Evolutionary conservation across 2,797 vertebrate species (phyloP).

Genomic region (Tangara arthus): DNA sequence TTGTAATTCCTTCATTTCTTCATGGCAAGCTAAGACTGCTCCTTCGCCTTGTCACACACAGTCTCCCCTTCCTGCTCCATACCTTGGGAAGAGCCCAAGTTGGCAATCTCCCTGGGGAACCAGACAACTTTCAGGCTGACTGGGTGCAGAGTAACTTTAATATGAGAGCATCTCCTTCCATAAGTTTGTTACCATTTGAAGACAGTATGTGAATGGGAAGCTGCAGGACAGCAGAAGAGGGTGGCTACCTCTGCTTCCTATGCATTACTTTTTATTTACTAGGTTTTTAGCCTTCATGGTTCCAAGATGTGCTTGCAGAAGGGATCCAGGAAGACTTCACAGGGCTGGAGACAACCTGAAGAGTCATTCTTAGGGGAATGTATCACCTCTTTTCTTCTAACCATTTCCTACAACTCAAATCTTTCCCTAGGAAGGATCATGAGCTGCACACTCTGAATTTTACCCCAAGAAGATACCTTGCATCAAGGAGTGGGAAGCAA

Average conservation of each 20-base stretch:
- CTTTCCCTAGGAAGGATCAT: not conserved
- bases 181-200: not conserved
- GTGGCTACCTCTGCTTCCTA: not conserved
- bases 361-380: not conserved
- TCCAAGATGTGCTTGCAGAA: not conserved
- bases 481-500: not conserved
- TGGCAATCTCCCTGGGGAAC: not conserved
- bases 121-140: not conserved
- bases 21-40: not conserved
- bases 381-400: not conserved
- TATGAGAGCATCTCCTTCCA: not conserved
- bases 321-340: not conserved
- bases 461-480: not conserved
- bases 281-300: not conserved
- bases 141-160: not conserved
- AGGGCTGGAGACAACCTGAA: not conserved
- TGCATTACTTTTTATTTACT: not conserved
- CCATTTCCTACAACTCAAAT: not conserved
- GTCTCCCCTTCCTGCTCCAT: not conserved
- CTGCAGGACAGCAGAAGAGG: not conserved
- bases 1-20: not conserved
- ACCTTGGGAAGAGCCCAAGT: not conserved
- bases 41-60: not conserved
- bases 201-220: not conserved
- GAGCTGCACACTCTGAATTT: not conserved